Evolutionary conservation across 2,888 invertebrate genomes (phyloP), one percentile per base, ranked within the genome.

Genomic region (Serrognathus titanus): DNA sequence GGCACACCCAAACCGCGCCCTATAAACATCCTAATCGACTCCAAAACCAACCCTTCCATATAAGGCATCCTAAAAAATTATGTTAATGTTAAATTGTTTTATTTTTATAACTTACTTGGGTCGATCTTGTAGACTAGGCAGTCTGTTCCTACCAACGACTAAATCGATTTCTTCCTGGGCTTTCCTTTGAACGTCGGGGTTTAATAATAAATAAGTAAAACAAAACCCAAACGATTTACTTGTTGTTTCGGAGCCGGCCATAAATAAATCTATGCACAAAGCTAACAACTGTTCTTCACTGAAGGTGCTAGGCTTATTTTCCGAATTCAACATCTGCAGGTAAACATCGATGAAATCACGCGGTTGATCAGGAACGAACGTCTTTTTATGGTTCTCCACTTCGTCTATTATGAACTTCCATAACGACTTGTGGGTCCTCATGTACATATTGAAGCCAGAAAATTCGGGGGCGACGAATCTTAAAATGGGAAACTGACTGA

Each of bases 161-260:
- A 80, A 75, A 68, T 91, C 92, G 47, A 93, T 88, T 78, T 93
- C 92, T 51, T 84, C 83, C 66, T 88, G 90, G 0, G 89, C 90
- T 68, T 85, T 88, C 63, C 75, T 82, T 69, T 92, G 92, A 0
- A 92, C 84, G 1, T 85, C 81, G 13, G 87, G 89, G 66, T 88
- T 82, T 12, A 87, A 78, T 4, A 90, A 82, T 65, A 93, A 73
- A 69, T 90, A 87, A 62, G 90, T 80, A 66, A 92, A 89, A 57
- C 87, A 84, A 69, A 92, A 92, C 31, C 88, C 86, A 68, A 92
- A 78, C 36, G 87, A 85, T 72, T 92, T 92, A 51, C 85, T 87
- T 0, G 92, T 92, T 0, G 93, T 93, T 77, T 93, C 93, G 0
- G 92, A 89, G 0, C 92, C 93, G 16, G 92, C 93, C 81, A 92